A percentile compares a stretch with the other conserved stretches of the same genome.
Evolutionary conservation across 2,888 invertebrate genomes (phyloP).

Genomic region (Carabus problematicus): DNA sequence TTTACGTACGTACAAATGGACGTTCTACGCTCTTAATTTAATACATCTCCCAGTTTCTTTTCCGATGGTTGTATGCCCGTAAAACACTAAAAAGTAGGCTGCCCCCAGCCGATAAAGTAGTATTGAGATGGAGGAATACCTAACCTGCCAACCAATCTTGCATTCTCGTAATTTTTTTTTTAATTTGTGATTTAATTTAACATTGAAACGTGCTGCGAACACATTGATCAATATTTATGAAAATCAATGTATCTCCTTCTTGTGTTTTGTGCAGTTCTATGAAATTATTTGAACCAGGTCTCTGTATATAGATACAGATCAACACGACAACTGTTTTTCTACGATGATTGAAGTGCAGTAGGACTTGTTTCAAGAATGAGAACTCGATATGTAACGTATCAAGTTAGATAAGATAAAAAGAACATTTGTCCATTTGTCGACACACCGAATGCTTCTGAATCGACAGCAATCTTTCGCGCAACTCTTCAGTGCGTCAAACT

Average conservation of each 20-base stretch:
- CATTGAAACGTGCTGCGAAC: conserved; percentile 26
- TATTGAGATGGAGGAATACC: neutral
- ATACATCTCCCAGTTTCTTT: too few species aligned
- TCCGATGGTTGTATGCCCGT: too few species aligned
- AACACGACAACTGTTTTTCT: conserved; percentile 31
- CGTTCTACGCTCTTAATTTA: too few species aligned
- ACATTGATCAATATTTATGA: too few species aligned
- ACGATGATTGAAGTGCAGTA: neutral
- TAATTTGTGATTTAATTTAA: conserved; percentile 19
- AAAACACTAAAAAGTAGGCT: conserved; percentile 27
- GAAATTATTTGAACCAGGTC: conserved; percentile 37
- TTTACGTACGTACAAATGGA: too few species aligned
- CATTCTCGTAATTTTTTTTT: neutral
- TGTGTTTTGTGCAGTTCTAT: conserved; percentile 10
- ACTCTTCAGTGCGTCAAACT: too few species aligned
- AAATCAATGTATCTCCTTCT: conserved; percentile 28
- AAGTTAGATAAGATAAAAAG: neutral
- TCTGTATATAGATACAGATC: conserved; percentile 27
- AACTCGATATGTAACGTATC: neutral
- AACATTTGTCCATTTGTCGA: too few species aligned
- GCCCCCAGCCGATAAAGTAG: conserved; percentile 15
- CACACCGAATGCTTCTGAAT: too few species aligned
- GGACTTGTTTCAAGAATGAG: neutral
- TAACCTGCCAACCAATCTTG: neutral
- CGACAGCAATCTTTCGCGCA: too few species aligned